Base-by-base conservation (phyloP, 35 echinoderm and acorn worm genomes). In the Acanthaster planci region DNA sequence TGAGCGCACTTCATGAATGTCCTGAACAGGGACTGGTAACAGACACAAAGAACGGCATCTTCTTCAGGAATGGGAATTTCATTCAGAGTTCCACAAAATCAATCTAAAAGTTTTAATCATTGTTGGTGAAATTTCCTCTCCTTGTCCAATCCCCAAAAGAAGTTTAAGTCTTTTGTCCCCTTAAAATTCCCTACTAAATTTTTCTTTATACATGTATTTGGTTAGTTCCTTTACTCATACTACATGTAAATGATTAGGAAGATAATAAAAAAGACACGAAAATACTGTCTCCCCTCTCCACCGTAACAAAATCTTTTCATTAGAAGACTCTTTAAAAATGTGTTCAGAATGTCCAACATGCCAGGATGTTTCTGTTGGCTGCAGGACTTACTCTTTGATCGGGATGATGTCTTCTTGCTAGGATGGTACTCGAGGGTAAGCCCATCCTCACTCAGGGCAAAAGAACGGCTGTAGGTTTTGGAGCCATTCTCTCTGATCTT, bases 1-100 rank as follows among this genome's bases (percentile, higher is more conserved):
- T 29, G n/a, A 17, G 0, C 93, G 34, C 7, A 95, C 51, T 80
- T 95, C 93, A 67, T 91, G 89, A 34, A 95, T 95, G 38, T 95
- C 93, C 16, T 78, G 40, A 9, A 95, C 56, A 9, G 85, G 58
- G 2, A 95, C 93, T 95, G 80, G 27, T 37, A 30, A 52, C 0
- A 44, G 40, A 64, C 34, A n/a, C 6, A 84, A 58, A 84, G 42
- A 6, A 47, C n/a, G n/a, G n/a, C n/a, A n/a, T n/a, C n/a, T n/a
- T n/a, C n/a, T n/a, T n/a, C n/a, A n/a, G n/a, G n/a, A n/a, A n/a
- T n/a, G n/a, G n/a, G n/a, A n/a, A n/a, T n/a, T n/a, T n/a, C n/a
- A n/a, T n/a, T n/a, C n/a, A n/a, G n/a, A n/a, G n/a, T n/a, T n/a
- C n/a, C n/a, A n/a, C n/a, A n/a, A n/a, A n/a, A n/a, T n/a, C n/a